These are phyloP conservation scores for Drosophila yooni DNA, from an alignment of 2,888 invertebrate species.

Conservation along the genomic window DNA sequence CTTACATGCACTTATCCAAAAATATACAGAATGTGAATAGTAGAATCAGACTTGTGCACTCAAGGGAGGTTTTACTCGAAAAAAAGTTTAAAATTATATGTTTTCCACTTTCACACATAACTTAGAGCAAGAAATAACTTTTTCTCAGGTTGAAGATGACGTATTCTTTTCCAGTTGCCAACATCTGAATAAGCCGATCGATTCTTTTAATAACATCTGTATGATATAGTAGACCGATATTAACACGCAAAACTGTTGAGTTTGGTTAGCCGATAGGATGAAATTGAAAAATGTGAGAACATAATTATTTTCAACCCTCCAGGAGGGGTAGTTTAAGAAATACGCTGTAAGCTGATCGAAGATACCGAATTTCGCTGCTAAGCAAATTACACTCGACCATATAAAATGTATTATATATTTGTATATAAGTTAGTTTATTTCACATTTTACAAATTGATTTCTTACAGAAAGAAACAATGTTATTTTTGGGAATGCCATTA, in stretches of 20 bases:
- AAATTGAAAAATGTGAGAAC: neutral
- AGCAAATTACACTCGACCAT: neutral
- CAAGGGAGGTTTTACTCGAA: neutral
- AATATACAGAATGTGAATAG: neutral
- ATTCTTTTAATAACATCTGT: neutral
- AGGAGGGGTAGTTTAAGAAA: neutral
- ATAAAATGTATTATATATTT: neutral
- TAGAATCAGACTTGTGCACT: neutral
- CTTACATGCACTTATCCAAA: neutral
- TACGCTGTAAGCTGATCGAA: neutral
- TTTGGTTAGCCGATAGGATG: neutral
- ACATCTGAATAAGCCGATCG: no score
- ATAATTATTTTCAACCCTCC: neutral
- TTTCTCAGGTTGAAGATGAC: neutral
- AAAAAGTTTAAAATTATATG: neutral
- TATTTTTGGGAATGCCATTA: slow-evolving; percentile 48
- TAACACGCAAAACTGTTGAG: neutral
- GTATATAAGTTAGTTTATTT: neutral
- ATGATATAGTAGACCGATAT: neutral
- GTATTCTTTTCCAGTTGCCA: neutral
- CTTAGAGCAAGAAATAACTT: neutral
- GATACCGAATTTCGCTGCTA: neutral
- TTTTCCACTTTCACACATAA: neutral
- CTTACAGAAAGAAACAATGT: neutral
- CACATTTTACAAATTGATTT: neutral